Evolutionary conservation across 2,888 invertebrate genomes (phyloP).

Genomic region (Tineola bisselliella): DNA sequence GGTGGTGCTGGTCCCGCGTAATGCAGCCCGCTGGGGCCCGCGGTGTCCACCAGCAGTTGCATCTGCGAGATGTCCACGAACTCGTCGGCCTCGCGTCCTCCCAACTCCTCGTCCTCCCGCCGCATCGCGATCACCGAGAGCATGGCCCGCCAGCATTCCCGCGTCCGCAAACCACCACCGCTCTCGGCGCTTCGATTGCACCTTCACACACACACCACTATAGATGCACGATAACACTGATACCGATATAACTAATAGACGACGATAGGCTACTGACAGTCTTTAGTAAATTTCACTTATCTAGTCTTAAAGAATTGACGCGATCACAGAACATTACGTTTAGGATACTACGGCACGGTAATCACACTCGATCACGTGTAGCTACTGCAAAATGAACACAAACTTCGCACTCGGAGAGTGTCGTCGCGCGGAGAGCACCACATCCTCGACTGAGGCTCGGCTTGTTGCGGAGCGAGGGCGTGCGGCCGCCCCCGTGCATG

Average conservation of each 20-base stretch:
- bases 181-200: slow-evolving; percentile 17
- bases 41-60: slow-evolving; percentile 75
- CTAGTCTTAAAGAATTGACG: slow-evolving; percentile 51
- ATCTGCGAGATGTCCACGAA: slow-evolving; percentile 87
- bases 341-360: slow-evolving; percentile 42
- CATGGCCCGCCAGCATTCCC: slow-evolving; percentile 61
- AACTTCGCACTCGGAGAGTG: slow-evolving; percentile 49
- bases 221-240: neutral
- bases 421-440: slow-evolving; percentile 60
- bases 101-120: slow-evolving; percentile 74
- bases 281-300: slow-evolving; percentile 20
- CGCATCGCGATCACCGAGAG: slow-evolving; percentile 78
- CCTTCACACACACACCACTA: slow-evolving; percentile 15
- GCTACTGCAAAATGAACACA: slow-evolving; percentile 65
- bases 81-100: slow-evolving; percentile 69
- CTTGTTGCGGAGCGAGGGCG: slow-evolving; percentile 53
- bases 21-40: slow-evolving; percentile 57
- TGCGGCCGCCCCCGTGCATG: slow-evolving; percentile 55
- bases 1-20: slow-evolving; percentile 59
- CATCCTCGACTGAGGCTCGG: slow-evolving; percentile 69
- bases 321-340: slow-evolving; percentile 58
- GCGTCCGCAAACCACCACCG: slow-evolving; percentile 29
- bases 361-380: slow-evolving; percentile 37
- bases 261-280: neutral
- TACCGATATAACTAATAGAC: neutral